Evolutionary conservation across 2,113 vertebrate genomes (phyloP).

Genomic region (Entomyzon cyanotis): DNA sequence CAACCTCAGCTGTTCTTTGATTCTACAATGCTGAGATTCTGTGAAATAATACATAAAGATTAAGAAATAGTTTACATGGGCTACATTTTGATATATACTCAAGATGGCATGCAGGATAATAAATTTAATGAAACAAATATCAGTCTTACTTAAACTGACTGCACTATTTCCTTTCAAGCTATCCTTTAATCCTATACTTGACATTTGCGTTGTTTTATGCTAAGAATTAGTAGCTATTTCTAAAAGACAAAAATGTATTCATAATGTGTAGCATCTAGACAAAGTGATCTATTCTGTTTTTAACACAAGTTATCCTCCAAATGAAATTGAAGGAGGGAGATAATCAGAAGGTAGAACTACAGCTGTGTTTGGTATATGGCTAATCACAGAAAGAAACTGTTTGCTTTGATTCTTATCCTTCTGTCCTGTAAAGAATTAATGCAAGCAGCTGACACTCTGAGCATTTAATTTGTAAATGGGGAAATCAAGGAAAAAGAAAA

Average conservation of each 20-base stretch:
- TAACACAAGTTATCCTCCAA: slow-evolving; percentile 17
- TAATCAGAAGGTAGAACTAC: slow-evolving; percentile 33
- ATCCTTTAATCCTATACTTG: not conserved
- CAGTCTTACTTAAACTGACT: not conserved
- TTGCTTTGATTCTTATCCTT: slow-evolving; percentile 38
- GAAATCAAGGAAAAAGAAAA: not conserved
- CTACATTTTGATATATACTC: not conserved
- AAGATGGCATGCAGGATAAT: not conserved
- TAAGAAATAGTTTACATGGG: not conserved
- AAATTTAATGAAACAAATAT: not conserved
- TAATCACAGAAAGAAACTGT: slow-evolving; percentile 30
- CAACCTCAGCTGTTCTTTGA: not conserved
- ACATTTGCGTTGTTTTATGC: not conserved
- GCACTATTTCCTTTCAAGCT: not conserved
- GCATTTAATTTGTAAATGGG: not conserved
- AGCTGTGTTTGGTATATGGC: slow-evolving; percentile 16
- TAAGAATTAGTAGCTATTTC: not conserved
- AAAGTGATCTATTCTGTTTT: not conserved
- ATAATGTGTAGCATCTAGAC: not conserved
- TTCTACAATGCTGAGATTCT: not conserved
- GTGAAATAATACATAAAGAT: not conserved
- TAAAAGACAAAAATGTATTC: not conserved
- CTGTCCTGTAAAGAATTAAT: slow-evolving; percentile 23
- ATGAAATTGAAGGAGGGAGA: slow-evolving; percentile 1
- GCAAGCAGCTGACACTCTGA: not conserved